These are phyloP conservation scores for Calypte anna DNA, from an alignment of 2,113 vertebrate species.

Conservation along the genomic window DNA sequence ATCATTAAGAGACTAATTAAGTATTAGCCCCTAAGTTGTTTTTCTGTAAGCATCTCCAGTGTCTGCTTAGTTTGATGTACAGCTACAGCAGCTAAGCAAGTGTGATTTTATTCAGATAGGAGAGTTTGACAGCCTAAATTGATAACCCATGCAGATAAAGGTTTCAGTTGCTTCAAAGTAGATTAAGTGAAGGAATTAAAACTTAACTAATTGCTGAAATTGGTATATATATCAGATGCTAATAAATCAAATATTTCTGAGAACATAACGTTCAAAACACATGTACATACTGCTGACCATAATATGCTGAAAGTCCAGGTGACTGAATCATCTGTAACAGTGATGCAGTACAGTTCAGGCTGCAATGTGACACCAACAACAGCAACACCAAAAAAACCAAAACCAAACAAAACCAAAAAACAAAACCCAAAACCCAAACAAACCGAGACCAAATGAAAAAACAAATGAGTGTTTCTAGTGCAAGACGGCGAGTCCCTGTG, in stretches of 20 bases:
- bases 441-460: background rate
- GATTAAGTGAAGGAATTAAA: background rate
- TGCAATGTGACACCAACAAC: background rate
- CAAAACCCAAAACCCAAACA: background rate
- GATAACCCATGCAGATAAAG: background rate
- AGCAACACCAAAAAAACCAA: background rate
- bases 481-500: background rate
- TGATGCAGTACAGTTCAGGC: background rate
- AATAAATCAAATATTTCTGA: background rate
- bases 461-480: background rate
- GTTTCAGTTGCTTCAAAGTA: background rate
- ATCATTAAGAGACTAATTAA: background rate
- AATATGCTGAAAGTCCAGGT: background rate
- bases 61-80: background rate
- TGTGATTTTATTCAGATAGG: background rate
- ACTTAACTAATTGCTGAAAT: background rate
- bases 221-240: background rate
- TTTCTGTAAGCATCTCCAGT: background rate
- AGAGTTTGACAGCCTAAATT: background rate
- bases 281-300: background rate
- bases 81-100: background rate
- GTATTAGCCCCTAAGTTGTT: background rate
- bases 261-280: background rate
- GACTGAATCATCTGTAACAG: background rate
- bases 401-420: background rate